These are phyloP conservation scores for Condylura cristata DNA, from an alignment of 2,113 vertebrate species.

Conservation along the genomic window DNA sequence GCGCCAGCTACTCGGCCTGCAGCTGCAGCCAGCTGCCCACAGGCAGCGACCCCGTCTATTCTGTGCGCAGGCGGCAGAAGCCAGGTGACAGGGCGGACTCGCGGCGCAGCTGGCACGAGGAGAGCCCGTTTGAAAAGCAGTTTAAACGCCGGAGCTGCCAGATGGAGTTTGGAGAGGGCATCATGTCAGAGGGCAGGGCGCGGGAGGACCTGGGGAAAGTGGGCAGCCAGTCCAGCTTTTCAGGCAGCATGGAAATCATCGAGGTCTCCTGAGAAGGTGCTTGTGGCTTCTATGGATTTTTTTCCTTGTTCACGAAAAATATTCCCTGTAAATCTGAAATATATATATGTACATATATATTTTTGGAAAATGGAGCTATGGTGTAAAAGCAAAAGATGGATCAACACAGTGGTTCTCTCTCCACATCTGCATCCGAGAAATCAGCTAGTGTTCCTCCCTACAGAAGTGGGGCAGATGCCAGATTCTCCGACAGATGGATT, in stretches of 20 bases:
- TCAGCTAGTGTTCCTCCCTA: conserved; percentile 19
- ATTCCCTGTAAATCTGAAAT: conserved; percentile 88
- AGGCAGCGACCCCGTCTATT: conserved; percentile 82
- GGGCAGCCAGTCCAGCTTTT: conserved; percentile 94
- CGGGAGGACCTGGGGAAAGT: conserved; percentile 92
- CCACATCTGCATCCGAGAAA: conserved; percentile 44
- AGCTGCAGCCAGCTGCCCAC: conserved; percentile 89
- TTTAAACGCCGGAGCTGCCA: conserved; percentile 96
- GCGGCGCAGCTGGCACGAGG: conserved; percentile 96
- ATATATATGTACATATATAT: conserved; percentile 74
- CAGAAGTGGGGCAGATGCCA: conserved; percentile 55
- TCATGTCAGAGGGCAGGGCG: conserved; percentile 88
- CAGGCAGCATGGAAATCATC: conserved; percentile 97
- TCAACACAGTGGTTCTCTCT: not conserved
- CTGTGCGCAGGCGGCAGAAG: conserved; percentile 89
- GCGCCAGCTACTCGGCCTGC: conserved; percentile 82
- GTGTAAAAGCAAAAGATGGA: conserved; percentile 62
- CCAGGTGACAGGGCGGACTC: conserved; percentile 90
- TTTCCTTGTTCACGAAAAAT: conserved; percentile 42
- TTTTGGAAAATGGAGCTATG: conserved; percentile 71
- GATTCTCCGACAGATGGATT: conserved; percentile 23
- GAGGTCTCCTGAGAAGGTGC: conserved; percentile 92
- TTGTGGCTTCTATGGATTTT: not conserved
- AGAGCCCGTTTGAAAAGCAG: conserved; percentile 98
- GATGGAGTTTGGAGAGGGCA: conserved; percentile 95